A percentile compares a stretch with the other conserved stretches of the same genome.
Evolutionary conservation across 30 jellyfish, hydroid and myxozoan species (phyloP).

Genomic region (Aurelia sp.): DNA sequence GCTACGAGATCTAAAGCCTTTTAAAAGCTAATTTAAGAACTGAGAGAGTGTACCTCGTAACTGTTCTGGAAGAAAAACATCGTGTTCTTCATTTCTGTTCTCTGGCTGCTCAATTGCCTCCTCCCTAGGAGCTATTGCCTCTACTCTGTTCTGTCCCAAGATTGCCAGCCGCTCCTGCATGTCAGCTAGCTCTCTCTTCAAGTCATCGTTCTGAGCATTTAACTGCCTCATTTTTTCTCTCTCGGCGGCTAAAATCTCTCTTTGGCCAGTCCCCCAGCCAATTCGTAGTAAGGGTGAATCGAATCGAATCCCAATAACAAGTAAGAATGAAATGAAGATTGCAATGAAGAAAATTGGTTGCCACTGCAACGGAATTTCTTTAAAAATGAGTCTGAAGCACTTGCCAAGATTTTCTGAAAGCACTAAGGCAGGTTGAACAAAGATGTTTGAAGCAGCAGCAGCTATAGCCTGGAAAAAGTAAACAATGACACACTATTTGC

Average conservation of each 20-base stretch:
- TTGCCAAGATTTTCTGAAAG: slow-evolving; percentile 65
- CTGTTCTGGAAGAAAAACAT: no score
- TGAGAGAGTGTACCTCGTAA: no score
- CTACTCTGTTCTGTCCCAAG: background rate
- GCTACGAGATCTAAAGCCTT: no score
- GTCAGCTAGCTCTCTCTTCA: background rate
- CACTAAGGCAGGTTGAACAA: slow-evolving; percentile 58
- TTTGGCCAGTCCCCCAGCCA: slow-evolving; percentile 25
- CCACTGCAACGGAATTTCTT: slow-evolving; percentile 84
- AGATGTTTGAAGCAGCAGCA: slow-evolving; percentile 63
- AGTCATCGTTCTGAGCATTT: slow-evolving; percentile 5
- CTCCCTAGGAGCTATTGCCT: no score
- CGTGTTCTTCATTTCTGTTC: no score
- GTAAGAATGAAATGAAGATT: slow-evolving; percentile 9
- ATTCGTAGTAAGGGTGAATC: slow-evolving; percentile 61
- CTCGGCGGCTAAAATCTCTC: slow-evolving; percentile 8
- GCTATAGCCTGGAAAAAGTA: slow-evolving; percentile 63
- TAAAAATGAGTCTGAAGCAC: slow-evolving; percentile 61
- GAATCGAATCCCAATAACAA: slow-evolving; percentile 62
- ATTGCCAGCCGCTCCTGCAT: background rate
- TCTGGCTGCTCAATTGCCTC: no score
- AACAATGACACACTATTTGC: background rate
- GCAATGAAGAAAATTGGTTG: slow-evolving; percentile 72
- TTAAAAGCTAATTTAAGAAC: no score
- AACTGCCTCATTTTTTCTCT: background rate